phyloP scores from a whole-genome alignment of 2,797 vertebrate species.

The Eptatretus atami region DNA sequence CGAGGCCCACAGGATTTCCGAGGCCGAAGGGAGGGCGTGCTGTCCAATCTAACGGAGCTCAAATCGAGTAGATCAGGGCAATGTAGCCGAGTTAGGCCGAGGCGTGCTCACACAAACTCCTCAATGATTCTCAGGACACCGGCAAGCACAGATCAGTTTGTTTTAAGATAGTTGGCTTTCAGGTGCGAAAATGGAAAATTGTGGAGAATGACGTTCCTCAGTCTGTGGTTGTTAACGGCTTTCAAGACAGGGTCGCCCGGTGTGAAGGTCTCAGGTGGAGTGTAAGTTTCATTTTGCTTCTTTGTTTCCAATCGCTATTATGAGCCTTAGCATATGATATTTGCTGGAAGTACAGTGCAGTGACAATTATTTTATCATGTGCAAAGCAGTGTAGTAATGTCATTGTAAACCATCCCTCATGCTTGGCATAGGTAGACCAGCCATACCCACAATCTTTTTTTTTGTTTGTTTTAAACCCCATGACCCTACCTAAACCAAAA shows the following conservation, averaged over 20 bases:
- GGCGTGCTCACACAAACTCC: no score
- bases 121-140: slow-evolving; percentile 20
- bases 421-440: no score
- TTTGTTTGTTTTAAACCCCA: no score
- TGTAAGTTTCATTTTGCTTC: slow-evolving; percentile 23
- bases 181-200: slow-evolving; percentile 62
- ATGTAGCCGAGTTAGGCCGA: no score
- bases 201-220: slow-evolving; percentile 51
- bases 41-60: no score
- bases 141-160: slow-evolving; percentile 44
- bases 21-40: no score
- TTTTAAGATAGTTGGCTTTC: slow-evolving; percentile 34
- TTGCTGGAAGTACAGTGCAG: background rate
- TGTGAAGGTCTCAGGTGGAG: slow-evolving; percentile 34
- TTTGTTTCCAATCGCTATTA: no score
- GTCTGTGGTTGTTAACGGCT: slow-evolving; percentile 56
- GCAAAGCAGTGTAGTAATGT: background rate
- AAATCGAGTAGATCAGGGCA: no score
- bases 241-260: slow-evolving; percentile 56
- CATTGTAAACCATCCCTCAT: no score
- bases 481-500: no score
- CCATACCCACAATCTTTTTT: no score
- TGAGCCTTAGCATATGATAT: background rate
- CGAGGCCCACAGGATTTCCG: no score
- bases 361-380: background rate